phyloP scores from a whole-genome alignment of 2,797 vertebrate genomes.

The Emys orbicularis region DNA sequence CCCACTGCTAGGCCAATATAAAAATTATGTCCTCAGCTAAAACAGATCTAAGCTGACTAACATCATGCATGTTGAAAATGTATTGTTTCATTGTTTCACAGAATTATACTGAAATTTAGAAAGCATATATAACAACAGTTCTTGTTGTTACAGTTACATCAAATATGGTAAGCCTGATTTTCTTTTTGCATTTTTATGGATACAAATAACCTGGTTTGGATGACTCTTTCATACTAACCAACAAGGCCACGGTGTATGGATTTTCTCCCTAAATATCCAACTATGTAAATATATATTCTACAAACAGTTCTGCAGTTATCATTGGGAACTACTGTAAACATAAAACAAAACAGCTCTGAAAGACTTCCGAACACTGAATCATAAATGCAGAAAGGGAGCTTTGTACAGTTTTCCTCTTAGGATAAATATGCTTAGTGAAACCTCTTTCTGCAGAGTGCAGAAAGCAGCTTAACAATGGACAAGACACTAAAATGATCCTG shows the following conservation, averaged over 20 bases:
- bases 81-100: neutral
- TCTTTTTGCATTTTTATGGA: neutral
- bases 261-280: constrained; percentile 45
- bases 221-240: neutral
- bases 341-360: fast-evolving
- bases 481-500: neutral
- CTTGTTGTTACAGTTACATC: neutral
- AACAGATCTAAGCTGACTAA: fast-evolving
- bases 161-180: constrained; percentile 7
- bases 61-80: no score
- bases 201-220: neutral
- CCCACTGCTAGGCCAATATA: fast-evolving
- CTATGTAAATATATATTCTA: constrained; percentile 26
- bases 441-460: neutral
- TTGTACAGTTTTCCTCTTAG: neutral
- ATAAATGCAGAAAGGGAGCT: neutral
- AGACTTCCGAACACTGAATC: neutral
- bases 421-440: neutral
- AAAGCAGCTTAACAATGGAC: neutral
- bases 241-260: constrained; percentile 54
- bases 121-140: neutral
- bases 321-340: neutral
- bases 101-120: neutral
- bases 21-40: neutral
- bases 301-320: neutral